Evolutionary conservation across 2,888 invertebrate genomes (phyloP).

Genomic region (Branchinecta sandiegonensis): DNA sequence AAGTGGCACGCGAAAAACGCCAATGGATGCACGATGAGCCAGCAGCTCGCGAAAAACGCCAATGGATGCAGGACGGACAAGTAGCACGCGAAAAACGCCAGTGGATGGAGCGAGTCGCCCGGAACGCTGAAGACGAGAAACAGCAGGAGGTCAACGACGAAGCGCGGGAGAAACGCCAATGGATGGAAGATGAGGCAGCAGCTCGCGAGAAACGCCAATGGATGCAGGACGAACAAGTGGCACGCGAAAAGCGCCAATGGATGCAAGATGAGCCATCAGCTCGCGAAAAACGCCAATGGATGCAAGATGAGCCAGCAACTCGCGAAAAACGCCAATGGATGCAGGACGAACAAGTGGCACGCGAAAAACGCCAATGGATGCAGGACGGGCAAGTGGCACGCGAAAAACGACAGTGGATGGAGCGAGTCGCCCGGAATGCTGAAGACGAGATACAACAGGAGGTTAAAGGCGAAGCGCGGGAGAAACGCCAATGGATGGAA

Average conservation of each 20-base stretch:
- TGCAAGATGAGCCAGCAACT: not conserved
- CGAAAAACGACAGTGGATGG: not conserved
- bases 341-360: not conserved
- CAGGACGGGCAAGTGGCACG: not conserved
- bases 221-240: not conserved
- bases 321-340: constrained; percentile 5
- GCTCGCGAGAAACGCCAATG: not conserved
- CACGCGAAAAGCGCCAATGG: constrained; percentile 10
- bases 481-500: not conserved
- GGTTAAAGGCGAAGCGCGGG: not conserved
- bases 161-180: not conserved
- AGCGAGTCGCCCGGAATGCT: too few species aligned
- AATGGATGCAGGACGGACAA: not conserved
- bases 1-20: not conserved
- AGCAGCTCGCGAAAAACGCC: not conserved
- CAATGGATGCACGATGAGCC: not conserved
- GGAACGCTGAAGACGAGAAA: too few species aligned
- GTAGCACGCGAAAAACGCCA: not conserved
- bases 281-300: constrained; percentile 3
- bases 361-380: not conserved
- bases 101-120: too few species aligned
- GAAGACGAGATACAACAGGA: too few species aligned
- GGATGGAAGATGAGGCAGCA: not conserved
- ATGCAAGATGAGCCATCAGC: not conserved
- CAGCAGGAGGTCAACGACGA: too few species aligned